These are phyloP conservation scores for Mystacides longicornis DNA, from an alignment of 2,888 invertebrate species.

Conservation along the genomic window DNA sequence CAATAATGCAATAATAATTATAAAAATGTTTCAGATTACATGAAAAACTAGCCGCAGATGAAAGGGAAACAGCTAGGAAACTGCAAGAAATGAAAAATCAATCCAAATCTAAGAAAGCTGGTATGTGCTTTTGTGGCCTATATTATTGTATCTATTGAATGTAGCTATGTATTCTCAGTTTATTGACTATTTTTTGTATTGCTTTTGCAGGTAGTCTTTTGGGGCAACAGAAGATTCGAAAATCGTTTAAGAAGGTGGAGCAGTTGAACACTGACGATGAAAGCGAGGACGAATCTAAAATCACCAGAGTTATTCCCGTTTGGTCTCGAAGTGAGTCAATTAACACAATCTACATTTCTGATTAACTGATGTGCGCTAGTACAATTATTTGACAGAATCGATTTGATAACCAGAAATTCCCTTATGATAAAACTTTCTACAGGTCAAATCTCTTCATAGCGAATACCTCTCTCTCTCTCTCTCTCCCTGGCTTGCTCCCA, in stretches of 20 bases:
- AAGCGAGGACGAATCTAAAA: slow-evolving; percentile 36
- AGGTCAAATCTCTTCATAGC: too few species aligned
- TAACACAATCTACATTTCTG: too few species aligned
- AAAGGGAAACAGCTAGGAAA: slow-evolving; percentile 12
- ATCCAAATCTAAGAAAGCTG: slow-evolving; percentile 16
- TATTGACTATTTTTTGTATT: too few species aligned
- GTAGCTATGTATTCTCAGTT: neutral
- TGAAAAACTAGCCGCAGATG: slow-evolving; percentile 11
- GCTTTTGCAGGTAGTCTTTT: too few species aligned
- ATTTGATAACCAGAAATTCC: too few species aligned
- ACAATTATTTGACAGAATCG: too few species aligned
- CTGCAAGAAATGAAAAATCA: slow-evolving; percentile 13
- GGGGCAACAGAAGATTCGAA: neutral
- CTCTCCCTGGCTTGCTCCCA: too few species aligned
- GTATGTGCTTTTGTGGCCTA: neutral
- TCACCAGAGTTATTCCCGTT: slow-evolving; percentile 32
- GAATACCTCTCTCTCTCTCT: too few species aligned
- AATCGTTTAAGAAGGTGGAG: slow-evolving; percentile 30
- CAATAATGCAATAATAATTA: neutral
- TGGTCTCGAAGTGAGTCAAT: slow-evolving; percentile 44
- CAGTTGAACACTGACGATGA: slow-evolving; percentile 39
- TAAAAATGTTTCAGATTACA: slow-evolving; percentile 7
- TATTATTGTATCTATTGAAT: neutral
- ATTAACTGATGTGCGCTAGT: too few species aligned
- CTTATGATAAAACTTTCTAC: too few species aligned